Conservation (phyloP, 2,888 invertebrate species). For the Campaea margaritaria region DNA sequence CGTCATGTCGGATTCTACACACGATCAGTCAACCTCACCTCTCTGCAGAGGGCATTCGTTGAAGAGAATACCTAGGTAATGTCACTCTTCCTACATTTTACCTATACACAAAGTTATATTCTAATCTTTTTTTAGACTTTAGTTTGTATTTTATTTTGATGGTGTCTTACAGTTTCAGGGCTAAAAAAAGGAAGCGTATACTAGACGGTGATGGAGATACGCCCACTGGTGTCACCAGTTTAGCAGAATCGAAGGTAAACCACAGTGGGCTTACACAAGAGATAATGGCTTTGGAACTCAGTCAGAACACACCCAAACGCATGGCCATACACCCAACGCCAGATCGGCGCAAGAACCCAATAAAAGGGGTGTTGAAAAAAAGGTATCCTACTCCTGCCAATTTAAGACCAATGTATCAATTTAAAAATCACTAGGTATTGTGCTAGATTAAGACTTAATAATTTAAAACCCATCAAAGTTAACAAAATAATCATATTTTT, state of each 20-base stretch:
- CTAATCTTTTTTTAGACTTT: too few relatives aligned
- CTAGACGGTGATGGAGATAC: conserved; percentile 79
- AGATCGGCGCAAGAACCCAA: conserved; percentile 79
- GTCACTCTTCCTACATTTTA: background rate
- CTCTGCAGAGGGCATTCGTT: conserved; percentile 82
- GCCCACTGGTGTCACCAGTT: conserved; percentile 74
- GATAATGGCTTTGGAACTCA: conserved; percentile 88
- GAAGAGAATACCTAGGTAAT: conserved; percentile 80
- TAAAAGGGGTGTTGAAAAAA: conserved; percentile 86
- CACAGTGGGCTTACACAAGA: conserved; percentile 90
- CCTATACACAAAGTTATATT: too few relatives aligned
- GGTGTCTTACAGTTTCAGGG: conserved; percentile 69
- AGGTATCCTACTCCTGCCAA: conserved; percentile 62
- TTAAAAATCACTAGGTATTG: too few relatives aligned
- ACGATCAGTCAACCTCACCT: conserved; percentile 84
- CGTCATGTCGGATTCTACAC: conserved; percentile 73
- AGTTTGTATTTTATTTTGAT: conserved; percentile 7
- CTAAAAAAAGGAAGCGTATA: conserved; percentile 86
- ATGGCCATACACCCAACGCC: conserved; percentile 83
- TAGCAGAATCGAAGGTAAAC: conserved; percentile 73
- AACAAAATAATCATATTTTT: too few relatives aligned
- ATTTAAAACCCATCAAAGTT: too few relatives aligned
- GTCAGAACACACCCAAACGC: conserved; percentile 88
- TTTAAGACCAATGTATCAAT: background rate
- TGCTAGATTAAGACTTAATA: background rate